Evolutionary conservation across 1,140 invertebrate species (phyloP).

Genomic region (Scaptomyza hsui): DNA sequence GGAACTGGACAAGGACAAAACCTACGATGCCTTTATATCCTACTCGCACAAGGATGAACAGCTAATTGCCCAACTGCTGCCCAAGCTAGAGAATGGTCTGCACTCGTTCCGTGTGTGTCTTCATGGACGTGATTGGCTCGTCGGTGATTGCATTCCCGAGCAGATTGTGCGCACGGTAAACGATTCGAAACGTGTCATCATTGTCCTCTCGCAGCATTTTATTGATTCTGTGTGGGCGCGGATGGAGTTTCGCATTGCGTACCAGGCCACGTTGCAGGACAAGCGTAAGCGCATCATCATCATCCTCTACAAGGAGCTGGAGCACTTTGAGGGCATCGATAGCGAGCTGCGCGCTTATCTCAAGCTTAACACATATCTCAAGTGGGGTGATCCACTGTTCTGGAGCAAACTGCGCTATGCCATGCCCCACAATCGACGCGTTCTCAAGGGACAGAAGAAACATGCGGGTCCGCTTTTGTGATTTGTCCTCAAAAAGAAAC

Average conservation of each 20-base stretch:
- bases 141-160: slow-evolving; percentile 90
- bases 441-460: slow-evolving; percentile 73
- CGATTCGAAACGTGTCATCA: slow-evolving; percentile 91
- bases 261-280: slow-evolving; percentile 90
- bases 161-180: slow-evolving; percentile 92
- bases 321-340: slow-evolving; percentile 87
- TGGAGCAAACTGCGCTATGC: slow-evolving; percentile 93
- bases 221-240: slow-evolving; percentile 93
- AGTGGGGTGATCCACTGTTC: slow-evolving; percentile 93
- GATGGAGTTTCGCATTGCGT: slow-evolving; percentile 93
- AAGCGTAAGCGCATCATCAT: slow-evolving; percentile 90
- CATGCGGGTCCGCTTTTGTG: slow-evolving; percentile 64
- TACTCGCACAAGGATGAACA: slow-evolving; percentile 92
- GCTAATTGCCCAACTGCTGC: slow-evolving; percentile 88
- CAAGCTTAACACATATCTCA: slow-evolving; percentile 93
- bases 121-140: slow-evolving; percentile 92
- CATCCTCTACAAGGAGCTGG: slow-evolving; percentile 90
- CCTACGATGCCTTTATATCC: slow-evolving; percentile 94
- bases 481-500: slow-evolving; percentile 2
- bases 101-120: slow-evolving; percentile 89
- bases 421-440: slow-evolving; percentile 84
- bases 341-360: slow-evolving; percentile 91
- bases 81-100: slow-evolving; percentile 87
- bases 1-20: slow-evolving; percentile 90
- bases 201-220: slow-evolving; percentile 92